Conservation (phyloP, 2,797 vertebrate genomes). For the Poecilia picta region DNA sequence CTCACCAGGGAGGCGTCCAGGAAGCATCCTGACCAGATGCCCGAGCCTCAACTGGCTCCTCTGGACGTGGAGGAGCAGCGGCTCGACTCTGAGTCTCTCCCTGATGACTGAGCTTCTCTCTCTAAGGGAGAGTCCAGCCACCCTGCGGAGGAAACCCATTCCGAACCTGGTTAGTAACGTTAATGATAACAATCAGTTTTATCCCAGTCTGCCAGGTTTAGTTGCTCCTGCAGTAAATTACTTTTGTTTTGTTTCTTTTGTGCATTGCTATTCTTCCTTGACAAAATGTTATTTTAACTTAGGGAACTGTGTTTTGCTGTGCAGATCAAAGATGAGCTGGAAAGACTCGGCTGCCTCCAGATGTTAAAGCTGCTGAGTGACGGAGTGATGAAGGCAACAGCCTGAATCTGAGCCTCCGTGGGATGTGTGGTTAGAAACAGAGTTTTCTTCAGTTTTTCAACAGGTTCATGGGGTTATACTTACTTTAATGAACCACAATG, state of each 20-base stretch:
- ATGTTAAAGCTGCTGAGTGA: neutral
- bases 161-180: neutral
- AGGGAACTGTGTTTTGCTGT: too few species aligned
- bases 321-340: constrained; percentile 2
- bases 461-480: neutral
- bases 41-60: too few species aligned
- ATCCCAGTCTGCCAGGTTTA: neutral
- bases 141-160: too few species aligned
- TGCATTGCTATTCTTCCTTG: neutral
- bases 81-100: too few species aligned
- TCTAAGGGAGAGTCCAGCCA: too few species aligned
- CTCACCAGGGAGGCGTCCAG: too few species aligned
- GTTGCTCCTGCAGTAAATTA: neutral
- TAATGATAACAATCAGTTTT: neutral
- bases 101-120: too few species aligned
- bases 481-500: neutral
- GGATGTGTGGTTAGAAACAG: neutral
- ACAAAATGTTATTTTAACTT: neutral
- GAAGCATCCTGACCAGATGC: too few species aligned
- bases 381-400: too few species aligned
- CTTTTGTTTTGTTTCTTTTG: neutral
- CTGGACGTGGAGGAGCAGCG: too few species aligned
- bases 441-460: neutral
- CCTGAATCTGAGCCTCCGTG: neutral
- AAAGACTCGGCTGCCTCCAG: neutral